Conservation (phyloP, 2,888 invertebrate genomes). For the Prionchulus punctatus region DNA sequence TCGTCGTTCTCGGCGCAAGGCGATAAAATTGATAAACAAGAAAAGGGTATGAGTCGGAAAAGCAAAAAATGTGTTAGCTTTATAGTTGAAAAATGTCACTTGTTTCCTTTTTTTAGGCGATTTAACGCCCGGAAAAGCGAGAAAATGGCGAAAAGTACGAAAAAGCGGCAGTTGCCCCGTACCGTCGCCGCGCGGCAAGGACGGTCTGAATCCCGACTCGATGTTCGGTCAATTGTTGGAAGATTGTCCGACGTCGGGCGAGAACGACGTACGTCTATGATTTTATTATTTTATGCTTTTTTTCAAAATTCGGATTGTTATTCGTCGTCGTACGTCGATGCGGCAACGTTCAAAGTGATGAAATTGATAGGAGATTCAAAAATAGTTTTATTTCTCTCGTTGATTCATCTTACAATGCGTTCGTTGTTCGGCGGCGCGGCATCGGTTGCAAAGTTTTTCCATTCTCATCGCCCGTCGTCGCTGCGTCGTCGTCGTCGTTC, state of each 20-base stretch:
- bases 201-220: neutral
- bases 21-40: neutral
- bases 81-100: neutral
- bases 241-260: slow-evolving; percentile 13
- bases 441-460: neutral
- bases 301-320: too few species aligned
- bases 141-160: slow-evolving; percentile 9
- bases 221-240: slow-evolving; percentile 5
- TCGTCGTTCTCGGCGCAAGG: neutral
- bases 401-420: too few species aligned
- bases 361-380: too few species aligned
- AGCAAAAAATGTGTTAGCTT: neutral
- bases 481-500: too few species aligned
- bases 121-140: neutral
- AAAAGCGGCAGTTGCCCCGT: slow-evolving; percentile 11
- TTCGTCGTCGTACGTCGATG: too few species aligned
- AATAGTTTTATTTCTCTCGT: too few species aligned
- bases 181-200: neutral
- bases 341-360: too few species aligned
- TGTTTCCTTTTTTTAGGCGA: neutral
- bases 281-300: too few species aligned
- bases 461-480: too few species aligned
- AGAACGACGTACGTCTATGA: slow-evolving; percentile 14
- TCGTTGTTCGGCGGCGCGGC: too few species aligned
- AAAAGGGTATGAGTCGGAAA: neutral